Evolutionary conservation across 2,797 vertebrate species (phyloP), one percentile per base, ranked within the genome.

Genomic region (Miichthys miiuy): DNA sequence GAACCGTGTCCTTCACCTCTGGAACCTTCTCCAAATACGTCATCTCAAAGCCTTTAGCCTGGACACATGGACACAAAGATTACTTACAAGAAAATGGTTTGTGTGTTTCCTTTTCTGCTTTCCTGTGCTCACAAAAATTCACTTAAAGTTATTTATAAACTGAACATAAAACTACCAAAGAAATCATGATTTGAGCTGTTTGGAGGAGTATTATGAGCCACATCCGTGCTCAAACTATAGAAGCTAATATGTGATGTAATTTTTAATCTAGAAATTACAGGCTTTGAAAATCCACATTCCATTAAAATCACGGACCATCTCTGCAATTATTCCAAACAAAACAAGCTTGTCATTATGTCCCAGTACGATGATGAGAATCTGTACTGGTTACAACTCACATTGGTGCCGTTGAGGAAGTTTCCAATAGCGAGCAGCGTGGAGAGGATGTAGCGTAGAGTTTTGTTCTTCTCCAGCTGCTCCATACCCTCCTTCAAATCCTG

Each of bases 401-500:
- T 98, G 79, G 96, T 96, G 92, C 96, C 93, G 3, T 99, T 99
- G 83, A 99, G 96, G 92, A 98, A 99, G 94, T 99, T 99, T 75
- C 98, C 98, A 52, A 99, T 97, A 12, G 96, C 93, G 64, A 99
- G 96, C 7, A 99, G 94, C 6, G 97, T 97, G 73, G 97, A 96
- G 65, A 99, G 95, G 87, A 99, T 97, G 90, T 96, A 96, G 72
- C 96, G 95, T 38, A 99, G 94, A 3, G 97, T 99, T 94, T 97
- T 97, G 92, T 99, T 99, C 84, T 97, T 97, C 93, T 98, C 97
- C 94, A 99, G 89, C 92, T 99, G 98, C 87, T 98, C 97, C 98
- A 99, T 99, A 77, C 97, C 97, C 91, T 99, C 97, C 92, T 99
- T 99, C 89, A 99, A 92, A 90, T 99, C 98, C 93, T 98, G 96